Base-by-base conservation (phyloP, 2,797 vertebrate genomes). In the Epinephelus coioides region DNA sequence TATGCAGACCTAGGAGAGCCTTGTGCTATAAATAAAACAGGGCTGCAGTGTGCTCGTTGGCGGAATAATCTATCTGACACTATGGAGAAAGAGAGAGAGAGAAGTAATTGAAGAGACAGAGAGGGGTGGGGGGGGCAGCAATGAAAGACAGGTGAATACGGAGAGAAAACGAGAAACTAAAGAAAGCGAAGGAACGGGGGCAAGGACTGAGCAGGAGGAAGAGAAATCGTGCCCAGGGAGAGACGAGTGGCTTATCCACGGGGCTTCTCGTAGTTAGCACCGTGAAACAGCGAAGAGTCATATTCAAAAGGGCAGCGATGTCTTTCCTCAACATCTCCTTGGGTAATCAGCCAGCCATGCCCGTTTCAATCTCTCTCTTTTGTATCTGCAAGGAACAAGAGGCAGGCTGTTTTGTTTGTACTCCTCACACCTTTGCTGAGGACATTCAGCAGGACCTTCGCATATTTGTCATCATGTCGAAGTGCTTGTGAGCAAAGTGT, bases 21-120 rank as follows among this genome's bases (percentile, higher is more conserved):
- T 91, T 92, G 91, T 89, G 92, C 95, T 96, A 95, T 95, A 95
- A 96, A 96, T 96, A 96, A 94, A 93, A 51, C 53, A 91, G 86
- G 89, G 91, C 93, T 93, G 89, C 88, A 85, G 83, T 94, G 93
- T 94, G 90, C 85, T 95, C 91, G 83, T 92, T 77, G 85, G 90
- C 90, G 88, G 90, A 96, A 95, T 94, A 94, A 95, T 94, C 89
- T 93, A 92, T 94, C 91, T 95, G 94, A 96, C 94, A 94, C 86
- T 91, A 92, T 84, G 79, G 84, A 90, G 85, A 76, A 83, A 85
- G 85, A 73, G 47, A 70, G 78, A 69, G 81, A 63, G 79, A 68
- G 76, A 77, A 46, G 56, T 79, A 83, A 83, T 72, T 68, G 55
- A 72, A 81, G 81, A 88, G 81, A 85, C 61, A 67, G 51, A 40